Evolutionary conservation across 2,888 invertebrate genomes (phyloP).

Genomic region (Drosophila atroscutellata): DNA sequence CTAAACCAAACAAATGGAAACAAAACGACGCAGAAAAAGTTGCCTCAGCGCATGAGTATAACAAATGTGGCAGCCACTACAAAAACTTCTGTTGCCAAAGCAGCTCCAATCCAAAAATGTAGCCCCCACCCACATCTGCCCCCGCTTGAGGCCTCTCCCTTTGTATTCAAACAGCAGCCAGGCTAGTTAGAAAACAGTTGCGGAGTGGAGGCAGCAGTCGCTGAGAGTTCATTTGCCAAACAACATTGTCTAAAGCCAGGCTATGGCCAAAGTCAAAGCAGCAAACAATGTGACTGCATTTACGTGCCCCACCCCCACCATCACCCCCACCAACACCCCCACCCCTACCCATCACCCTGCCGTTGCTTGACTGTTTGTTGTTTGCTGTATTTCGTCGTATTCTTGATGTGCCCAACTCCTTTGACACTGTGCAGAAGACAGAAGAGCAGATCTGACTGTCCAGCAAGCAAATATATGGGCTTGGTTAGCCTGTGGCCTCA

Average conservation of each 20-base stretch:
- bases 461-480: slow-evolving; percentile 59
- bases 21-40: slow-evolving; percentile 25
- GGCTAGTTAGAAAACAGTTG: slow-evolving; percentile 51
- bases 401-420: slow-evolving; percentile 39
- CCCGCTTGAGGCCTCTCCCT: background rate
- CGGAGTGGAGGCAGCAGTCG: slow-evolving; percentile 27
- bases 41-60: slow-evolving; percentile 25
- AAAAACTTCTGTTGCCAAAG: slow-evolving; percentile 45
- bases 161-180: slow-evolving; percentile 8
- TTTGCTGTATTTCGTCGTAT: slow-evolving; percentile 13
- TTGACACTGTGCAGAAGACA: slow-evolving; percentile 47
- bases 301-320: background rate
- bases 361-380: background rate
- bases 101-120: slow-evolving; percentile 23
- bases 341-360: background rate
- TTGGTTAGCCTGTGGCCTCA: slow-evolving; percentile 51
- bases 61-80: slow-evolving; percentile 54
- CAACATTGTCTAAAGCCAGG: slow-evolving; percentile 40
- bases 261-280: slow-evolving; percentile 30
- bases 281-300: slow-evolving; percentile 59
- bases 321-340: no score
- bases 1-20: slow-evolving; percentile 29
- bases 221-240: slow-evolving; percentile 65
- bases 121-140: background rate
- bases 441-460: slow-evolving; percentile 47